Conservation (phyloP, 2,888 invertebrate species). For the Himalopsyche kuldschensis region DNA sequence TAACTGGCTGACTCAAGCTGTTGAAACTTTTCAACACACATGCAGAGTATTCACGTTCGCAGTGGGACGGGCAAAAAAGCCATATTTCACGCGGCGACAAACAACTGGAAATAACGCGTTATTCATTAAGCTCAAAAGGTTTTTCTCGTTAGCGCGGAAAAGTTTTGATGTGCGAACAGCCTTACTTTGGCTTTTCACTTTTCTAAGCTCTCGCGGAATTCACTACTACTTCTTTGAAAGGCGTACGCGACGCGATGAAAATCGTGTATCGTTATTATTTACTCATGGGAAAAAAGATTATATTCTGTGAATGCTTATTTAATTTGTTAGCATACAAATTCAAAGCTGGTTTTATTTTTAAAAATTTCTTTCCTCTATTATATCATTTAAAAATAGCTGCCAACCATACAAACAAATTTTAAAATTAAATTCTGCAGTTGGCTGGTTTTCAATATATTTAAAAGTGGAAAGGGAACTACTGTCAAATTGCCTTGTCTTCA, state of each 20-base stretch:
- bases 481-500: too few species aligned
- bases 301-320: not conserved
- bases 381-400: too few species aligned
- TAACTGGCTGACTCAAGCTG: not conserved
- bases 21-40: not conserved
- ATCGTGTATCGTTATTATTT: not conserved
- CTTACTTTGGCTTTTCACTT: conserved; percentile 1
- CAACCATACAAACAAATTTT: too few species aligned
- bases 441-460: too few species aligned
- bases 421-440: too few species aligned
- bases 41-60: not conserved
- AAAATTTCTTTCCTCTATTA: too few species aligned
- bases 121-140: conserved; percentile 26
- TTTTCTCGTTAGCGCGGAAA: conserved; percentile 15
- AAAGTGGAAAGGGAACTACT: too few species aligned
- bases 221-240: not conserved
- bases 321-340: too few species aligned
- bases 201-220: not conserved
- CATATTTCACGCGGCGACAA: conserved; percentile 17
- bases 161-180: conserved; percentile 2
- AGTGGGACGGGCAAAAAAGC: not conserved
- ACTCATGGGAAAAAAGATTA: not conserved
- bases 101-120: conserved; percentile 19
- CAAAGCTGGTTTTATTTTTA: too few species aligned
- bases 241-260: not conserved